These are phyloP conservation scores for Phymastichus coffea DNA, from an alignment of 1,140 invertebrate genomes.

Conservation along the genomic window DNA sequence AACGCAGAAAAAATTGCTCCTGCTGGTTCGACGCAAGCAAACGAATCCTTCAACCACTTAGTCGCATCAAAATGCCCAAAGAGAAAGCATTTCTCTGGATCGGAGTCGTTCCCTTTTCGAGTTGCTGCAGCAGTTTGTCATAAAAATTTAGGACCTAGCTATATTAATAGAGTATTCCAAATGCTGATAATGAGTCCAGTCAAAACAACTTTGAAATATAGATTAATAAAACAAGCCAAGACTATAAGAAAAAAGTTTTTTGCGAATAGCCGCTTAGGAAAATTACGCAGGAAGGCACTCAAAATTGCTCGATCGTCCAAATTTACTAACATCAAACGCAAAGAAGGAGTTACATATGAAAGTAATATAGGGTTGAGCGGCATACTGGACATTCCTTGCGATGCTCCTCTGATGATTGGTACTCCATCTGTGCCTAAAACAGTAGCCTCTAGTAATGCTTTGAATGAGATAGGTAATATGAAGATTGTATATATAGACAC, in stretches of 20 bases:
- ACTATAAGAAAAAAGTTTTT: conserved; percentile 8
- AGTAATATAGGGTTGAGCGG: background rate
- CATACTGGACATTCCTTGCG: background rate
- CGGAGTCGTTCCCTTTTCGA: too few species aligned
- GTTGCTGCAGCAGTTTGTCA: too few species aligned
- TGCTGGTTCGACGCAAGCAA: conserved; percentile 18
- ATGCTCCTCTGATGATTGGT: background rate
- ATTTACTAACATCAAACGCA: background rate
- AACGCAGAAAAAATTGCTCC: too few species aligned
- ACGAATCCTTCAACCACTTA: conserved; percentile 25
- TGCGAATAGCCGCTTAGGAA: background rate
- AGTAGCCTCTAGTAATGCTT: background rate
- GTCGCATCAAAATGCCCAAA: conserved; percentile 21
- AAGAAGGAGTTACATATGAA: conserved; percentile 2
- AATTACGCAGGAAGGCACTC: background rate
- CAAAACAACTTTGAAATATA: too few species aligned
- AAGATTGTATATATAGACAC: conserved; percentile 4
- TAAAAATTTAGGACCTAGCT: too few species aligned
- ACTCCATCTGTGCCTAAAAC: background rate
- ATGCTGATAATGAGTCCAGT: too few species aligned
- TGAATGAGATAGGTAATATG: background rate
- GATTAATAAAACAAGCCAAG: too few species aligned
- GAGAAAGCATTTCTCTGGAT: too few species aligned
- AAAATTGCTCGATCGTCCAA: background rate
- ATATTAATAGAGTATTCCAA: too few species aligned